Evolutionary conservation across 2,797 vertebrate genomes (phyloP).

Genomic region (Hypotaenidia philippensis): DNA sequence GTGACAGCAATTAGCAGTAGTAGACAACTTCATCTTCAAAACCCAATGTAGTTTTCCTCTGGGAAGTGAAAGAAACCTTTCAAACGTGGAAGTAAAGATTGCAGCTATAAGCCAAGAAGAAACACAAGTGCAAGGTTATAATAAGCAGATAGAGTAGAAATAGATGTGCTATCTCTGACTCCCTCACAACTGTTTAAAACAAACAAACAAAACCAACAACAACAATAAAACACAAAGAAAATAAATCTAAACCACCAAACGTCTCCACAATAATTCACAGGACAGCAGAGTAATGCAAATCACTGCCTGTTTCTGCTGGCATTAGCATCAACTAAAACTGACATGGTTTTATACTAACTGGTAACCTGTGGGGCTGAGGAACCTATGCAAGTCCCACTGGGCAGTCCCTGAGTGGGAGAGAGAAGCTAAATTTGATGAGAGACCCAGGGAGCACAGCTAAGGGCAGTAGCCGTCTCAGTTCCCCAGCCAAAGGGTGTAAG

Average conservation of each 20-base stretch:
- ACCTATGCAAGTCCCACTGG: not conserved
- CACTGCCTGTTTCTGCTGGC: not conserved
- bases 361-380: not conserved
- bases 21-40: not conserved
- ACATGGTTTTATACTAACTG: not conserved
- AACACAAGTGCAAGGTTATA: not conserved
- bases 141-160: not conserved
- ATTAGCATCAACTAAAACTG: not conserved
- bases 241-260: too few species aligned
- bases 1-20: not conserved
- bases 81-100: not conserved
- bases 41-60: not conserved
- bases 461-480: not conserved
- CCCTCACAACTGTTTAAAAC: not conserved
- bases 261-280: not conserved
- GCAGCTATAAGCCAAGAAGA: not conserved
- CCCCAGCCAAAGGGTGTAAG: rapidly evolving
- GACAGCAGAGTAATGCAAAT: not conserved
- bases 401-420: not conserved
- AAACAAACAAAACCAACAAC: not conserved
- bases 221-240: too few species aligned
- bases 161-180: not conserved
- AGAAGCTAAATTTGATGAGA: not conserved
- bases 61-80: not conserved
- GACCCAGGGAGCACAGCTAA: not conserved